Conservation (phyloP, 2,888 invertebrate species). For the Brachyopa scutellaris region DNA sequence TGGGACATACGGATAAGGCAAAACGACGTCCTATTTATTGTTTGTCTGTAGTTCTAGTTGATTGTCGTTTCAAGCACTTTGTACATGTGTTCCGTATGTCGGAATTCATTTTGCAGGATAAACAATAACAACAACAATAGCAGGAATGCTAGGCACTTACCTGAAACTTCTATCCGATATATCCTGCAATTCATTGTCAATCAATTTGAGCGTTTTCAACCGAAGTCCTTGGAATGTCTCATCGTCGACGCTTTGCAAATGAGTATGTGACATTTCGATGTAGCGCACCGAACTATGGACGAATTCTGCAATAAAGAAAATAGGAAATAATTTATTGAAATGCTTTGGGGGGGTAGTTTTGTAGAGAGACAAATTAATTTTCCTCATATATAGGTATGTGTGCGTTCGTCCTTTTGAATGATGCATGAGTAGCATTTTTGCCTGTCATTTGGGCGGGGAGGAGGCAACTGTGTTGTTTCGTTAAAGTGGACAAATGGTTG, state of each 20-base stretch:
- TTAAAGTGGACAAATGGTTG: too few relatives aligned
- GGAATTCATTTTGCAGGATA: neutral
- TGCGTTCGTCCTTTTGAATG: too few relatives aligned
- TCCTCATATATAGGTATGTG: too few relatives aligned
- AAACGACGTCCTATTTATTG: slow-evolving; percentile 8
- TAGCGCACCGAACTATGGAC: slow-evolving; percentile 90
- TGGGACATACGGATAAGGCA: slow-evolving; percentile 20
- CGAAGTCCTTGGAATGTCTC: slow-evolving; percentile 89
- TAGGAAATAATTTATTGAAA: slow-evolving; percentile 18
- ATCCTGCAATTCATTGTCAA: slow-evolving; percentile 91
- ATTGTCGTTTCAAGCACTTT: slow-evolving; percentile 26
- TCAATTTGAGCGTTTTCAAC: slow-evolving; percentile 90
- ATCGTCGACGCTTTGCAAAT: slow-evolving; percentile 90
- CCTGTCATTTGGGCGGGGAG: too few relatives aligned
- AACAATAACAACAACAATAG: slow-evolving; percentile 8
- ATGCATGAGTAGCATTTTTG: too few relatives aligned
- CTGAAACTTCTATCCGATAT: slow-evolving; percentile 91
- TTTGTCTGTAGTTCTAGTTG: neutral
- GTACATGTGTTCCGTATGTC: neutral
- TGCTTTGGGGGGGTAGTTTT: neutral
- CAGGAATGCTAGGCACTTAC: slow-evolving; percentile 84
- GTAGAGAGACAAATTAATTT: neutral
- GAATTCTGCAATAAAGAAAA: slow-evolving; percentile 85
- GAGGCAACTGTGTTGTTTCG: too few relatives aligned
- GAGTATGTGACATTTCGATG: slow-evolving; percentile 91